Percentiles rank a stretch among this genome's conserved stretches.
These are phyloP conservation scores for Zaprionus kolodkinae DNA, from an alignment of 1,140 invertebrate genomes.

Conservation along the genomic window DNA sequence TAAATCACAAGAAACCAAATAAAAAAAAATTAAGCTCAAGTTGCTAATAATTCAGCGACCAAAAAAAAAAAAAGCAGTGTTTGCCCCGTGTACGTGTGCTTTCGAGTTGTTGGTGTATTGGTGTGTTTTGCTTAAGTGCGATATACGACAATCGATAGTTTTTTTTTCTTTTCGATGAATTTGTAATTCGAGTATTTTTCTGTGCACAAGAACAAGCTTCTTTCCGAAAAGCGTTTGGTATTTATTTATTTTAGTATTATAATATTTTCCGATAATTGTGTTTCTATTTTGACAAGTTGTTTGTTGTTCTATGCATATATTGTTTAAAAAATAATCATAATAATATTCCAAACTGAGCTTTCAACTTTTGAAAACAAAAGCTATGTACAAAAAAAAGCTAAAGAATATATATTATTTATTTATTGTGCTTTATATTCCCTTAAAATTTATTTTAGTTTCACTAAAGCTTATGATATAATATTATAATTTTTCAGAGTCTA, in stretches of 20 bases:
- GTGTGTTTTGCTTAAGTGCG: no score
- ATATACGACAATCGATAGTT: neutral
- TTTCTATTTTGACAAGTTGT: neutral
- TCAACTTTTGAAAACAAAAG: no score
- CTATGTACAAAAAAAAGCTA: no score
- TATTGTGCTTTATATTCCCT: no score
- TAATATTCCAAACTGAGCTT: no score
- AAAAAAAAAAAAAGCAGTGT: neutral
- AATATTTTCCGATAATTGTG: neutral
- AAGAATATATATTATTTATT: no score
- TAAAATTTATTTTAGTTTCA: no score
- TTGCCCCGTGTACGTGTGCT: neutral
- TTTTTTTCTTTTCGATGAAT: neutral
- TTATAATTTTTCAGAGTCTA: no score
- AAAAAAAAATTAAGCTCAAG: neutral
- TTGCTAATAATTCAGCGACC: no score
- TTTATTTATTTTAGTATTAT: neutral
- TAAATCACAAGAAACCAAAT: neutral
- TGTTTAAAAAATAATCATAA: neutral
- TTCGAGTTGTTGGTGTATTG: no score
- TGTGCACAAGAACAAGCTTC: neutral
- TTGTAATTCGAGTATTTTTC: neutral
- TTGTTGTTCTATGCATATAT: neutral
- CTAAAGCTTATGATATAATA: no score
- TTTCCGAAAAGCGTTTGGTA: neutral